These are phyloP conservation scores for Clarias batrachus DNA, from an alignment of 2,113 vertebrate species.

Conservation along the genomic window DNA sequence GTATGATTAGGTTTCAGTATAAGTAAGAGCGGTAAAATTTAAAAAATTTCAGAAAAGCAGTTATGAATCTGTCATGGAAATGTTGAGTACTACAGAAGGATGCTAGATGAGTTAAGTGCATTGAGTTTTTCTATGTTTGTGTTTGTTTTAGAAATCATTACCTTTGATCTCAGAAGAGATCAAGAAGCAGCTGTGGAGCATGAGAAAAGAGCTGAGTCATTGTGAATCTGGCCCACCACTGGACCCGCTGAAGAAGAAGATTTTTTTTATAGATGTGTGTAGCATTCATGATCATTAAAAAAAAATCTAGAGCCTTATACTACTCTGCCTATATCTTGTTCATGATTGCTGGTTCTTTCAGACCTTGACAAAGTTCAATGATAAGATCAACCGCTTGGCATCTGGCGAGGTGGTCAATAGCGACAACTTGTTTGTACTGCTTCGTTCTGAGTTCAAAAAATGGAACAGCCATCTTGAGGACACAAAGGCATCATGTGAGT, in stretches of 20 bases:
- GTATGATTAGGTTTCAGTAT: no score
- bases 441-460: conserved; percentile 47
- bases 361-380: conserved; percentile 46
- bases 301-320: not conserved
- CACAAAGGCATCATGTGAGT: conserved; percentile 47
- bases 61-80: no score
- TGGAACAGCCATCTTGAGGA: conserved; percentile 48
- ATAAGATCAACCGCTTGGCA: conserved; percentile 38
- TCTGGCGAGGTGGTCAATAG: conserved; percentile 21
- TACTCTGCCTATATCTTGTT: not conserved
- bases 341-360: conserved; percentile 13
- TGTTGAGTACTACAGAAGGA: no score
- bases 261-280: conserved; percentile 39
- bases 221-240: conserved; percentile 41
- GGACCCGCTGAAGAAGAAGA: conserved; percentile 34
- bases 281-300: no score
- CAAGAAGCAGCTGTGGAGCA: conserved; percentile 46
- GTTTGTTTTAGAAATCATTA: conserved; percentile 43
- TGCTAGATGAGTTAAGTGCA: no score
- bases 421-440: conserved; percentile 46
- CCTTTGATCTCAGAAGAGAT: conserved; percentile 50
- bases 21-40: no score
- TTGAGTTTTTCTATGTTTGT: not conserved
- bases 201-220: conserved; percentile 31
- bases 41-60: no score